Conservation (phyloP, 2,888 invertebrate species). For the Amphipyra tragopoginis region DNA sequence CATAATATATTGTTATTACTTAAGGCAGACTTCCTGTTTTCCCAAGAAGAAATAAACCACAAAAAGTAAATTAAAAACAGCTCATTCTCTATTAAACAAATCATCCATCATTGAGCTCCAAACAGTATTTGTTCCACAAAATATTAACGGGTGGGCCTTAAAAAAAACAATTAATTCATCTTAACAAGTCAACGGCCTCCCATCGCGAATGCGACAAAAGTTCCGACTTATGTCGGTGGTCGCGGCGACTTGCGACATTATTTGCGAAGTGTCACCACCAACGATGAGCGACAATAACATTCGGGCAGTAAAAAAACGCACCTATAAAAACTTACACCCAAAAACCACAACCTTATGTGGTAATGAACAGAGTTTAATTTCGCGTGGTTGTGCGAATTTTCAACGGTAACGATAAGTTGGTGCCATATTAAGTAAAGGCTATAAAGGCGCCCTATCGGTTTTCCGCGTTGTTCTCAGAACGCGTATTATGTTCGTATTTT, state of each 20-base stretch:
- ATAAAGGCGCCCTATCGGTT: slow-evolving; percentile 83
- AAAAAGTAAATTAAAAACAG: background rate
- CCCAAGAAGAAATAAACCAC: too few relatives aligned
- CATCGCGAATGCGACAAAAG: slow-evolving; percentile 66
- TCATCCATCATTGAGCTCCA: slow-evolving; percentile 32
- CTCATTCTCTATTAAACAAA: slow-evolving; percentile 16
- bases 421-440: slow-evolving; percentile 66
- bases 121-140: slow-evolving; percentile 43
- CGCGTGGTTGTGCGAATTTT: slow-evolving; percentile 18
- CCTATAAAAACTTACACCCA: background rate
- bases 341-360: slow-evolving; percentile 1
- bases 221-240: slow-evolving; percentile 71
- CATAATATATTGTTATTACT: too few relatives aligned
- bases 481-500: slow-evolving; percentile 75
- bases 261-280: slow-evolving; percentile 80
- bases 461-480: slow-evolving; percentile 82
- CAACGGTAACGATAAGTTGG: slow-evolving; percentile 42
- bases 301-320: slow-evolving; percentile 50
- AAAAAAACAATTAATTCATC: slow-evolving; percentile 61
- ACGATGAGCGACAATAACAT: slow-evolving; percentile 72
- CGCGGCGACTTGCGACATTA: slow-evolving; percentile 68
- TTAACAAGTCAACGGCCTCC: slow-evolving; percentile 61
- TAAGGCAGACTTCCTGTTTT: too few relatives aligned
- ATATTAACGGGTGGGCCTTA: slow-evolving; percentile 23
- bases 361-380: slow-evolving; percentile 47